These are phyloP conservation scores for Diogma glabrata DNA, from an alignment of 2,888 invertebrate genomes.

Conservation along the genomic window DNA sequence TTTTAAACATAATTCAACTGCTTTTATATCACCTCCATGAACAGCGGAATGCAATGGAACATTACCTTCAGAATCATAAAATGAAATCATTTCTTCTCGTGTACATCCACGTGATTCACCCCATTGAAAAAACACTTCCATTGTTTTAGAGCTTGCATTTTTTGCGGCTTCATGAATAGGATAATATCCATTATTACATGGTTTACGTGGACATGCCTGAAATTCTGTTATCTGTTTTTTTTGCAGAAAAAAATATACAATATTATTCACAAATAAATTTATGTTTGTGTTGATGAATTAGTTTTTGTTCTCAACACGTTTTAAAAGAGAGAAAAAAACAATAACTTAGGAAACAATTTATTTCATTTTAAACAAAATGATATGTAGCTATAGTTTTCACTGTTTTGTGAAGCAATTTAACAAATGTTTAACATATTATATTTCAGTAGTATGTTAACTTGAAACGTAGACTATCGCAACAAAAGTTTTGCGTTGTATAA, in stretches of 20 bases:
- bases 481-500: too few species aligned
- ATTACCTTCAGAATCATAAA: constrained; percentile 78
- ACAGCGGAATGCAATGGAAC: constrained; percentile 60
- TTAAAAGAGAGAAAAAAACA: neutral
- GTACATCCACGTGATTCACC: constrained; percentile 69
- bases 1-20: constrained; percentile 71
- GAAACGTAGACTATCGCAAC: too few species aligned
- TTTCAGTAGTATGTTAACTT: too few species aligned
- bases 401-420: too few species aligned
- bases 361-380: too few species aligned
- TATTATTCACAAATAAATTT: constrained; percentile 11
- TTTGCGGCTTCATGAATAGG: constrained; percentile 87
- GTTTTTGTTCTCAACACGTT: neutral
- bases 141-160: constrained; percentile 73
- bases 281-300: neutral
- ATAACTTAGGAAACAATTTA: neutral
- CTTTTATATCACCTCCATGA: constrained; percentile 63
- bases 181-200: constrained; percentile 81
- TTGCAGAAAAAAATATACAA: constrained; percentile 14
- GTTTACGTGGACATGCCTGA: constrained; percentile 62
- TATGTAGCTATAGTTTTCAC: too few species aligned
- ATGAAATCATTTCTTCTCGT: constrained; percentile 69
- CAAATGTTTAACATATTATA: too few species aligned
- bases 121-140: constrained; percentile 72
- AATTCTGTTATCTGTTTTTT: constrained; percentile 60